Percentiles rank a stretch among this genome's conserved stretches.
Evolutionary conservation across 2,113 vertebrate species (phyloP).

Genomic region (Carassius auratus): DNA sequence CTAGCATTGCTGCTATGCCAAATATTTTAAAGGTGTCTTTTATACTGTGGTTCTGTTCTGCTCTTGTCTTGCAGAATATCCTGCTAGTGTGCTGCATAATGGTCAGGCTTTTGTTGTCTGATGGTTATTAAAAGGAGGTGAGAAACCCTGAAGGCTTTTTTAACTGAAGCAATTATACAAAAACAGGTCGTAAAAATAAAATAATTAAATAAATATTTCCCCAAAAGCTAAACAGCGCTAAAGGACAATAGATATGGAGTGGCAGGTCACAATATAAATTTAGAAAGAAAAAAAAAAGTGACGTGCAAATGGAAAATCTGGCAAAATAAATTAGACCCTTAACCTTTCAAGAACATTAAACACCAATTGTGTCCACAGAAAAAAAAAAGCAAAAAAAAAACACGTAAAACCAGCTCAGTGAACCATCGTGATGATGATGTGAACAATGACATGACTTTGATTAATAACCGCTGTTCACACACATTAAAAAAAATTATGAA

Average conservation of each 20-base stretch:
- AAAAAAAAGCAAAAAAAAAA: not conserved
- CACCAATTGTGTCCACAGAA: slow-evolving; percentile 22
- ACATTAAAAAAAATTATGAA: not conserved
- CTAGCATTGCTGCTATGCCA: slow-evolving; percentile 11
- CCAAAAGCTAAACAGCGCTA: not conserved
- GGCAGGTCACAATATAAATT: not conserved
- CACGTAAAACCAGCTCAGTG: slow-evolving; percentile 14
- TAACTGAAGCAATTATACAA: slow-evolving; percentile 59
- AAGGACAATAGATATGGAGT: not conserved
- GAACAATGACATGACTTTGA: slow-evolving; percentile 22
- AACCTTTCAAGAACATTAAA: slow-evolving; percentile 32
- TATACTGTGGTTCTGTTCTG: slow-evolving; percentile 38
- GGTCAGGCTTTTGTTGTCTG: slow-evolving; percentile 62
- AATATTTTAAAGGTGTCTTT: slow-evolving; percentile 6
- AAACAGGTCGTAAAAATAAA: slow-evolving; percentile 64
- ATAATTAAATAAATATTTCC: not conserved
- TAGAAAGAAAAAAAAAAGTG: not conserved
- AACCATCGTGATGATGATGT: not conserved
- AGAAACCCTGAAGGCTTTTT: slow-evolving; percentile 66
- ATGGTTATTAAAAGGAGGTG: slow-evolving; percentile 64
- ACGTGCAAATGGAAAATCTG: not conserved
- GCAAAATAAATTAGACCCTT: slow-evolving; percentile 16
- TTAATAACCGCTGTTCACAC: not conserved
- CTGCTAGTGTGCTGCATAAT: slow-evolving; percentile 62
- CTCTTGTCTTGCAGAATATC: slow-evolving; percentile 68